phyloP scores from a whole-genome alignment of 2,113 vertebrate species.

The Cebidichthys violaceus region DNA sequence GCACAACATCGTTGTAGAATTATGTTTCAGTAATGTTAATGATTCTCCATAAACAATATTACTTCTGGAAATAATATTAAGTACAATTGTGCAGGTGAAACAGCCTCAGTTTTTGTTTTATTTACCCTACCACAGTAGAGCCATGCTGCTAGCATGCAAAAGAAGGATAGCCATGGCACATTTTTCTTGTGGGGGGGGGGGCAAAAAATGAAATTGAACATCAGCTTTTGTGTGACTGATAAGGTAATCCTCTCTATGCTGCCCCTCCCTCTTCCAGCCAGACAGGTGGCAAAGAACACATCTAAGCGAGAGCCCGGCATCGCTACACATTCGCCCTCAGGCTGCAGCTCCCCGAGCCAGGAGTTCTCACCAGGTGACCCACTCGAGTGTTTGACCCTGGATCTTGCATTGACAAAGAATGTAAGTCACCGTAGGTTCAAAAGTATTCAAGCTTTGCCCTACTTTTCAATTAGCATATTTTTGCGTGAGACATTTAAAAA shows the following conservation, averaged over 20 bases:
- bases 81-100: background rate
- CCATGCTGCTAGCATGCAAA: background rate
- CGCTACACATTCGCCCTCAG: slow-evolving; percentile 88
- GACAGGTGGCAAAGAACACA: slow-evolving; percentile 92
- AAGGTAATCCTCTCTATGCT: slow-evolving; percentile 26
- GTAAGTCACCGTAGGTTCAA: slow-evolving; percentile 63
- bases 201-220: background rate
- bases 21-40: background rate
- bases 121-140: too few species aligned
- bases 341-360: slow-evolving; percentile 88
- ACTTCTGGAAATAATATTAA: too few species aligned
- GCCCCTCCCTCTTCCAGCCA: slow-evolving; percentile 85
- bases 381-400: slow-evolving; percentile 84
- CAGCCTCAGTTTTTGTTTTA: background rate
- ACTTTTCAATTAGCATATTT: background rate
- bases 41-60: slow-evolving; percentile 7
- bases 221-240: slow-evolving; percentile 27
- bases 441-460: background rate
- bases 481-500: background rate
- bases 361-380: slow-evolving; percentile 89
- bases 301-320: slow-evolving; percentile 87
- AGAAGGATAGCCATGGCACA: background rate
- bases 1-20: background rate
- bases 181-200: background rate
- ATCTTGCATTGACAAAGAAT: slow-evolving; percentile 77